These are phyloP conservation scores for Perodicticus potto DNA, from an alignment of 2,797 vertebrate species.

Conservation along the genomic window DNA sequence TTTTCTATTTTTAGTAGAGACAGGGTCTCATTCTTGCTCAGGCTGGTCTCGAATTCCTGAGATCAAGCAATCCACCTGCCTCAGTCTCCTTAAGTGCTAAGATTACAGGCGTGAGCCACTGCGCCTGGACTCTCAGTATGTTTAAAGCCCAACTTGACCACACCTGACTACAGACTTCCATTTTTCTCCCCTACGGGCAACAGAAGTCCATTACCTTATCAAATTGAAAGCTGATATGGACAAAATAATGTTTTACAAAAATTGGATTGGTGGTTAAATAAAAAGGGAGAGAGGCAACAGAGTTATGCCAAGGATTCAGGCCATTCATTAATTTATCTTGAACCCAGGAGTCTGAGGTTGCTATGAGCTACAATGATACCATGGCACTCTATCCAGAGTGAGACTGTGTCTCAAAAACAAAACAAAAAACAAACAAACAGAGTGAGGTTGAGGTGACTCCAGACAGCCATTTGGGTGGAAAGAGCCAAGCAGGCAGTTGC, in stretches of 20 bases:
- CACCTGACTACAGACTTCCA: neutral
- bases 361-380: too few relatives aligned
- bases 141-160: neutral
- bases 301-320: neutral
- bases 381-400: too few relatives aligned
- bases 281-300: neutral
- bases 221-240: neutral
- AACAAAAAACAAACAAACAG: neutral
- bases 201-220: neutral
- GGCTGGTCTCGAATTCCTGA: too few relatives aligned
- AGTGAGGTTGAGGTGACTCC: neutral
- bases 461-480: neutral
- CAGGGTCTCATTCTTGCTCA: too few relatives aligned
- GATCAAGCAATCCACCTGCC: too few relatives aligned
- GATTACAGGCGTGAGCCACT: too few relatives aligned
- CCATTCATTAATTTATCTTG: neutral
- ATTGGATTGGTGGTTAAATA: conserved; percentile 4
- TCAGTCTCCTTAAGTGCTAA: too few relatives aligned
- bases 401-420: too few relatives aligned
- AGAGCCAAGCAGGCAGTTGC: neutral
- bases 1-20: too few relatives aligned
- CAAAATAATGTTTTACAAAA: conserved; percentile 17
- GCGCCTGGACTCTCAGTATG: neutral
- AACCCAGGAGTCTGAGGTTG: too few relatives aligned
- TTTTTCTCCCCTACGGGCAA: neutral